Base-by-base conservation (phyloP, 1,140 invertebrate species). In the Drosophila simulans region DNA sequence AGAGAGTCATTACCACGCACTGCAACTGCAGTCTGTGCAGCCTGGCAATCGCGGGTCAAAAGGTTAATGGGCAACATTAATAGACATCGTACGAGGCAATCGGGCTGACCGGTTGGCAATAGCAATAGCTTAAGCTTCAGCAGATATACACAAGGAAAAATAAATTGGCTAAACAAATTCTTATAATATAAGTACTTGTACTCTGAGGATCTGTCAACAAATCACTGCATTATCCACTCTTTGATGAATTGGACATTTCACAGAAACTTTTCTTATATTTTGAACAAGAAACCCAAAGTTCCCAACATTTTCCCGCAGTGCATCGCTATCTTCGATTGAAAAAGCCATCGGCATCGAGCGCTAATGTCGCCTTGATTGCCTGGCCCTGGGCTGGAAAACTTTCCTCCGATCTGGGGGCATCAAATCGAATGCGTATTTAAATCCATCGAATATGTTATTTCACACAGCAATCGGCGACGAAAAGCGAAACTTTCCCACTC, bases 51-150 rank as follows among this genome's bases (percentile, higher is more conserved):
- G 46, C 37, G 63, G 79, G 84, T 88, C 64, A 89, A 68, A 66
- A 65, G 84, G 84, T 88, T 88, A 88, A 88, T 88, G 84, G 84
- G 84, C 84, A 88, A 66, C 84, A 88, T 88, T 88, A 88, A 88
- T 88, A 80, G 84, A 70, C 75, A 63, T 42, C 66, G 75, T 81
- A 86, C 82, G 73, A 78, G 77, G 73, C 77, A 60, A 83, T 77
- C 66, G 57, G 48, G 52, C 64, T 71, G 65, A 70, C 63, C 74
- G 63, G 63, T 42, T 77, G 42, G 55, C 56, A 53, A 56, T 56
- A 51, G 58, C 22, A 70, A 25, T 42, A 27, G 49, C 55, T 57
- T 40, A 25, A 27, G 27, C 13, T n/a, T 15, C 4, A 12, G 37
- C 27, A 31, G 65, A 49, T 8, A 20, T 8, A 7, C 15, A 42